Percentiles rank a stretch among this genome's conserved stretches.
Conservation (phyloP, 1,140 invertebrate species). For the Drosophila ananassae region DNA sequence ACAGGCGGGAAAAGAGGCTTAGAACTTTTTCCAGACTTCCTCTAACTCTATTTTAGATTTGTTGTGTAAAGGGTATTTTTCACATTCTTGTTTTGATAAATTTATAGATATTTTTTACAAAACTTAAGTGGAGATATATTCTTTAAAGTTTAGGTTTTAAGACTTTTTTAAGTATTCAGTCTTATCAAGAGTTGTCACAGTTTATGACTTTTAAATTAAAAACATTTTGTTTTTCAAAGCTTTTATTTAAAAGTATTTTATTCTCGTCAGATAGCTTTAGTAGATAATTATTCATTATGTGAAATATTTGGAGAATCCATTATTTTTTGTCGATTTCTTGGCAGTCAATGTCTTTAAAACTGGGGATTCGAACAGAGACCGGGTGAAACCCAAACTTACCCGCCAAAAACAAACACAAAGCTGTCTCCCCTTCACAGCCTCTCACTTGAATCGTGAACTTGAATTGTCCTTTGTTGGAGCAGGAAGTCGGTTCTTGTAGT, state of each 20-base stretch:
- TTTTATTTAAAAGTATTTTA: too few species aligned
- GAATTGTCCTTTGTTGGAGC: slow-evolving; percentile 60
- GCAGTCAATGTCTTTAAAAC: slow-evolving; percentile 30
- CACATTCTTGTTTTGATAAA: neutral
- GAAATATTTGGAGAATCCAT: too few species aligned
- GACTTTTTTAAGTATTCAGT: too few species aligned
- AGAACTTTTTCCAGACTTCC: neutral
- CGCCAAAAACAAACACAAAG: slow-evolving; percentile 35
- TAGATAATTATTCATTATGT: too few species aligned
- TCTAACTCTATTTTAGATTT: neutral
- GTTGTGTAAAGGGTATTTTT: neutral
- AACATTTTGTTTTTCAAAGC: too few species aligned
- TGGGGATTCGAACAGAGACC: slow-evolving; percentile 25
- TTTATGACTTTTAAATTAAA: too few species aligned
- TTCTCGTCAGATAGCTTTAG: too few species aligned
- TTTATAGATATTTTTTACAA: neutral
- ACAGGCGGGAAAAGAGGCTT: slow-evolving; percentile 30
- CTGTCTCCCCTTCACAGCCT: slow-evolving; percentile 41
- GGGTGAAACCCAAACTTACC: slow-evolving; percentile 60
- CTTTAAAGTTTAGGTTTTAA: too few species aligned
- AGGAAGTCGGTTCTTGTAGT: slow-evolving; percentile 10
- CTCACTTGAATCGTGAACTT: slow-evolving; percentile 64
- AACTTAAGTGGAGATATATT: too few species aligned
- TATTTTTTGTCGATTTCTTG: too few species aligned
- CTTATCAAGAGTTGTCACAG: too few species aligned